Percentiles rank a stretch among this genome's conserved stretches.
These are phyloP conservation scores for Cinclus cinclus DNA, from an alignment of 2,113 vertebrate species.

Conservation along the genomic window DNA sequence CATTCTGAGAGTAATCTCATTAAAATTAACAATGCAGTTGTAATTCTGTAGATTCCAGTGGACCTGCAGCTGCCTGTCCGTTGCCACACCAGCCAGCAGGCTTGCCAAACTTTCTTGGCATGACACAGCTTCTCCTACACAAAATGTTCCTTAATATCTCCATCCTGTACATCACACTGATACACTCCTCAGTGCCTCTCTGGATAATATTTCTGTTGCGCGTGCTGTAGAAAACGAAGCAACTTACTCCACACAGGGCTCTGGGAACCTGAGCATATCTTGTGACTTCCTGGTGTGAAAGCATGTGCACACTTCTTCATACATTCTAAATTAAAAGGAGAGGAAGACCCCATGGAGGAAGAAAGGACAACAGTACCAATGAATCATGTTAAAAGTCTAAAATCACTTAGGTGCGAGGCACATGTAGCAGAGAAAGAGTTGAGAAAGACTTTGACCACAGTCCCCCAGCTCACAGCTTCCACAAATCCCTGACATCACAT, in stretches of 20 bases:
- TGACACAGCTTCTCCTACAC: not conserved
- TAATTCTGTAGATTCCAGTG: not conserved
- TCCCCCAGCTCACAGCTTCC: not conserved
- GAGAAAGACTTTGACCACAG: not conserved
- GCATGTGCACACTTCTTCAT: accelerated
- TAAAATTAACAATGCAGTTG: not conserved
- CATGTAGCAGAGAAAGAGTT: not conserved
- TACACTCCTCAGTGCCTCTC: not conserved
- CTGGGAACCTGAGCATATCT: not conserved
- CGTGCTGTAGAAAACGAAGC: accelerated
- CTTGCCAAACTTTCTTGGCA: not conserved
- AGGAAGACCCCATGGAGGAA: accelerated
- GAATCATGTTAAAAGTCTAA: not conserved
- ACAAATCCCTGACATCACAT: not conserved
- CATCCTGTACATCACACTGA: not conserved
- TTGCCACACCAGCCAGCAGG: not conserved
- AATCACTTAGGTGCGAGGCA: not conserved
- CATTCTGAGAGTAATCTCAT: not conserved
- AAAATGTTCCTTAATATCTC: not conserved
- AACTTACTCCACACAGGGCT: accelerated
- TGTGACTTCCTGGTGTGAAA: not conserved
- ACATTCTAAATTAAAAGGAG: not conserved
- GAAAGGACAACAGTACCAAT: not conserved
- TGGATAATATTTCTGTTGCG: not conserved
- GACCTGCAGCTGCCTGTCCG: not conserved